These are phyloP conservation scores for Orthosia incerta DNA, from an alignment of 2,888 invertebrate species.

Conservation along the genomic window DNA sequence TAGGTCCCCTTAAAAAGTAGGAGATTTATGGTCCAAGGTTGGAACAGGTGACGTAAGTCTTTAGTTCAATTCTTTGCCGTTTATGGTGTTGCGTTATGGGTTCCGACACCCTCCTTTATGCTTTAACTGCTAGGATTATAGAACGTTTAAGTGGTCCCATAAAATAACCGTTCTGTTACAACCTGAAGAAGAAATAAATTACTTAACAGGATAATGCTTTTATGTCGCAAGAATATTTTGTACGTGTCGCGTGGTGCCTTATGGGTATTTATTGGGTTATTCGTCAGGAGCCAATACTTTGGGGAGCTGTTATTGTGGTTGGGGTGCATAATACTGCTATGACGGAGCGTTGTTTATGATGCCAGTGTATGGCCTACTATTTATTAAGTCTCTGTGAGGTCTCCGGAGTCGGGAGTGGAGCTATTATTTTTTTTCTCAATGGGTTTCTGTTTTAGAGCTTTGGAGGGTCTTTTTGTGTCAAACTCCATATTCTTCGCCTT, in stretches of 20 bases:
- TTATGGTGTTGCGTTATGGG: slow-evolving; percentile 85
- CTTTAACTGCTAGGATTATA: slow-evolving; percentile 87
- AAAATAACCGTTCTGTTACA: slow-evolving; percentile 87
- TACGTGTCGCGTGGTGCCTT: slow-evolving; percentile 89
- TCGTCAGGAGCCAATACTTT: slow-evolving; percentile 87
- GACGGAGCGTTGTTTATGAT: slow-evolving; percentile 85
- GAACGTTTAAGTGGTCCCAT: slow-evolving; percentile 88
- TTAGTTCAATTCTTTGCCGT: slow-evolving; percentile 82
- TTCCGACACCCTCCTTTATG: slow-evolving; percentile 86
- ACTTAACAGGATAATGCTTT: slow-evolving; percentile 90
- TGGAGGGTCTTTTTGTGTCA: slow-evolving; percentile 32
- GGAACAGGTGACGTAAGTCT: slow-evolving; percentile 81
- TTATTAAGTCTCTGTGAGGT: slow-evolving; percentile 82
- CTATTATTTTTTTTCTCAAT: slow-evolving; percentile 62
- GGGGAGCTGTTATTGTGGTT: slow-evolving; percentile 88
- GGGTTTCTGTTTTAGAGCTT: slow-evolving; percentile 50
- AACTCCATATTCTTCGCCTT: not conserved
- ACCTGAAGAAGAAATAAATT: slow-evolving; percentile 90
- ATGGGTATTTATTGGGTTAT: slow-evolving; percentile 90
- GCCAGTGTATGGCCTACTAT: slow-evolving; percentile 79
- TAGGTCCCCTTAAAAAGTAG: slow-evolving; percentile 71
- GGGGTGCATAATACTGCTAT: slow-evolving; percentile 88
- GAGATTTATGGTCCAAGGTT: slow-evolving; percentile 82
- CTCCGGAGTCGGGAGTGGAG: slow-evolving; percentile 65
- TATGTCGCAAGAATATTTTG: slow-evolving; percentile 88